Percentiles rank a stretch among this genome's conserved stretches.
phyloP scores from a whole-genome alignment of 35 echinoderm and acorn worm species.

The Chiridota heheva region DNA sequence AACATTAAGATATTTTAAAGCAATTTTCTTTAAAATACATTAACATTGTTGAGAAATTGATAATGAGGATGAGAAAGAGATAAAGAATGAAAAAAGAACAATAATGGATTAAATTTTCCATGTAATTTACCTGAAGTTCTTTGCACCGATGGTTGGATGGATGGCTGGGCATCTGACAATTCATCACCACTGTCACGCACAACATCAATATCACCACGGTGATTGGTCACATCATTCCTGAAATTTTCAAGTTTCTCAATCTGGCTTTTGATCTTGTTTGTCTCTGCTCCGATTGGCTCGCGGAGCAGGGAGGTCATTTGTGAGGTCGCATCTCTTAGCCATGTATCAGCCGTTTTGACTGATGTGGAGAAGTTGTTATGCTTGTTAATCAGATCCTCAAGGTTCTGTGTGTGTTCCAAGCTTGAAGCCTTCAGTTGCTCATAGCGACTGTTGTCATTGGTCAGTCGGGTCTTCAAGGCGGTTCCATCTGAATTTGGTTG shows the following conservation, averaged over 20 bases:
- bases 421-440: slow-evolving; percentile 65
- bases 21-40: too few relatives aligned
- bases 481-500: slow-evolving; percentile 61
- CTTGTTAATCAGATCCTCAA: slow-evolving; percentile 65
- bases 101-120: neutral
- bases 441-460: slow-evolving; percentile 78
- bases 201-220: slow-evolving; percentile 73
- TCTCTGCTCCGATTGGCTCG: slow-evolving; percentile 79
- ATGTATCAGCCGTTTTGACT: slow-evolving; percentile 58
- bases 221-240: slow-evolving; percentile 62
- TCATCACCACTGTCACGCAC: slow-evolving; percentile 65
- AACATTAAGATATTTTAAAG: too few relatives aligned
- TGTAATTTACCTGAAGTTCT: slow-evolving; percentile 19
- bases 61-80: too few relatives aligned
- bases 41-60: too few relatives aligned
- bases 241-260: slow-evolving; percentile 84
- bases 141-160: neutral
- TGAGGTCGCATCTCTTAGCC: slow-evolving; percentile 62
- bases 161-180: slow-evolving; percentile 13
- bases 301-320: slow-evolving; percentile 41
- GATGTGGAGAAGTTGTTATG: slow-evolving; percentile 57
- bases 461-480: slow-evolving; percentile 51
- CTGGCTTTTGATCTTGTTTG: slow-evolving; percentile 72
- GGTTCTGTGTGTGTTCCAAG: slow-evolving; percentile 50
- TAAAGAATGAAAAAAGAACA: too few relatives aligned